phyloP scores from a whole-genome alignment of 2,113 vertebrate genomes.

The Corvus cornix region DNA sequence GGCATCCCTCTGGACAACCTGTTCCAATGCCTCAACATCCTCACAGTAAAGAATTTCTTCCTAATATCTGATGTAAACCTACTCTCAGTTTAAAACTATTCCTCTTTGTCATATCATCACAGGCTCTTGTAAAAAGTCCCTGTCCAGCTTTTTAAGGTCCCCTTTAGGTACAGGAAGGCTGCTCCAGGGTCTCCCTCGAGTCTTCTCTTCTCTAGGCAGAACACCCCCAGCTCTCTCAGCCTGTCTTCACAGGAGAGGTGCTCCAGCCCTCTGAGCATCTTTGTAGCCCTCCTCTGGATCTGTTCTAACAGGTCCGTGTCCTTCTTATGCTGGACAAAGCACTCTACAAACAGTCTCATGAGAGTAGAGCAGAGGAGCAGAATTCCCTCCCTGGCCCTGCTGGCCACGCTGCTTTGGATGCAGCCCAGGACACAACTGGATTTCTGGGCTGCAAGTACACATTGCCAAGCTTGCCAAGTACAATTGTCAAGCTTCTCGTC shows the following conservation, averaged over 20 bases:
- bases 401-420: background rate
- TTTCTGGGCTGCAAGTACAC: background rate
- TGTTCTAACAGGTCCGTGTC: background rate
- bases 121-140: background rate
- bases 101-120: background rate
- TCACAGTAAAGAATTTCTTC: background rate
- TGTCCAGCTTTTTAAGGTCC: background rate
- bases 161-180: background rate
- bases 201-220: background rate
- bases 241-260: background rate
- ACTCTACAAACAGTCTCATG: background rate
- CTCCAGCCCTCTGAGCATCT: background rate
- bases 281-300: background rate
- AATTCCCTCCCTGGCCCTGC: background rate
- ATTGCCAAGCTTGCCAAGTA: no score
- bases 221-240: background rate
- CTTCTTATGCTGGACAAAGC: background rate
- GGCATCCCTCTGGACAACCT: background rate
- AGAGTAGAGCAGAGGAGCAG: background rate
- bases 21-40: background rate
- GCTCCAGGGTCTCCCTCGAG: background rate
- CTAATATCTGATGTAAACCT: background rate
- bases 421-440: accelerated
- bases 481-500: background rate
- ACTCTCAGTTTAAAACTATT: background rate